Evolutionary conservation across 1,140 invertebrate species (phyloP).

Genomic region (Danaus plexippus): DNA sequence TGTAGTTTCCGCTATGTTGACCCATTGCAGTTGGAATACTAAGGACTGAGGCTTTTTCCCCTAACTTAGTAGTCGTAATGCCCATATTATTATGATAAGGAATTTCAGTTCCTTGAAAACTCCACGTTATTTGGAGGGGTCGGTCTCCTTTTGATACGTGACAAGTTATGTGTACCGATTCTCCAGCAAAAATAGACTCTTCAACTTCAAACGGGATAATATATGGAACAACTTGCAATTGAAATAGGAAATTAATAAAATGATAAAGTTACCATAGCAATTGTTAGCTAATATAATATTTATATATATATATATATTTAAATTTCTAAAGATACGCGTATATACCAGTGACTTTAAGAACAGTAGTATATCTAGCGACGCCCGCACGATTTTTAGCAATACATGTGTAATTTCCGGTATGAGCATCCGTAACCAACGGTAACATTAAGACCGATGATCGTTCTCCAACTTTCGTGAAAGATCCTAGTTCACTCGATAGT

Average conservation of each 20-base stretch:
- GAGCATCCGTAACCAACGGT: conserved; percentile 73
- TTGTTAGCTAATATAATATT: conserved; percentile 13
- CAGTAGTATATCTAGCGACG: conserved; percentile 75
- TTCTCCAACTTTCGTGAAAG: conserved; percentile 71
- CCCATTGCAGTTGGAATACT: conserved; percentile 83
- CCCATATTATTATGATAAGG: conserved; percentile 75
- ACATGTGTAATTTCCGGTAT: conserved; percentile 84
- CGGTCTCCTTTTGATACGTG: conserved; percentile 80
- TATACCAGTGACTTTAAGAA: conserved; percentile 81
- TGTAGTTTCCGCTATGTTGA: conserved; percentile 83
- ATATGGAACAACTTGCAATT: conserved; percentile 72
- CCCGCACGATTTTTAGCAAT: conserved; percentile 80
- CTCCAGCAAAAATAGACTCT: conserved; percentile 79
- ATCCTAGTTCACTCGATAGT: conserved; percentile 47
- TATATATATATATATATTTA: conserved; percentile 8
- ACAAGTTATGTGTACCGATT: conserved; percentile 78
- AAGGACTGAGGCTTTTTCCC: conserved; percentile 83
- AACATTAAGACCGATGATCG: conserved; percentile 56
- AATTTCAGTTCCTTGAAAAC: conserved; percentile 75
- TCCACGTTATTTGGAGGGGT: conserved; percentile 75
- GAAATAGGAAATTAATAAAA: conserved; percentile 32
- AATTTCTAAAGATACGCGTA: conserved; percentile 16
- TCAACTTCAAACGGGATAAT: conserved; percentile 79
- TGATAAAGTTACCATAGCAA: conserved; percentile 15
- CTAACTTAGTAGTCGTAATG: conserved; percentile 79